Evolutionary conservation across 2,888 invertebrate species (phyloP).

Genomic region (Nephrocerus scutellatus): DNA sequence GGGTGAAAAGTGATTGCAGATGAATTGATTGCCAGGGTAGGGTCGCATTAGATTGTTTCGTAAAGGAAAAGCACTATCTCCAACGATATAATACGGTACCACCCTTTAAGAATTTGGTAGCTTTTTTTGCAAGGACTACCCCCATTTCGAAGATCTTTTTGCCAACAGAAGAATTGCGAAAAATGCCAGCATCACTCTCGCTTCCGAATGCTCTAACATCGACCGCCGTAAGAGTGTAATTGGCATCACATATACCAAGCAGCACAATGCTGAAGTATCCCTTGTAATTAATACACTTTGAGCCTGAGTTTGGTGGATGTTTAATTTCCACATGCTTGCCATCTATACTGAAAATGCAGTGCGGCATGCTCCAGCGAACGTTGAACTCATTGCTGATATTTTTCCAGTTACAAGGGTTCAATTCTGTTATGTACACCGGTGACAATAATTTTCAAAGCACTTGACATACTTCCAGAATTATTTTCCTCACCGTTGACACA

Average conservation of each 20-base stretch:
- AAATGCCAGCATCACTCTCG: constrained; percentile 6
- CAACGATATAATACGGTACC: constrained; percentile 11
- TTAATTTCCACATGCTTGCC: constrained; percentile 14
- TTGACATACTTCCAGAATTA: constrained; percentile 11
- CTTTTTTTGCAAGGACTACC: constrained; percentile 1
- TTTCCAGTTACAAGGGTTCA: constrained; percentile 5
- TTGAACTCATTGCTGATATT: constrained; percentile 4
- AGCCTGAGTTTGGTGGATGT: constrained; percentile 10
- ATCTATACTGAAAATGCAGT: constrained; percentile 10
- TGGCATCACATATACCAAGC: constrained; percentile 13
- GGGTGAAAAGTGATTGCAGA: too few species aligned
- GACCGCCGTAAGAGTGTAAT: constrained; percentile 10
- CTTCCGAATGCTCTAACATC: constrained; percentile 12
- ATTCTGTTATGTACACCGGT: constrained; percentile 9
- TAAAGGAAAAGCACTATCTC: constrained; percentile 11
- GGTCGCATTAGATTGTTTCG: constrained; percentile 5
- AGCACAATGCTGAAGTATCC: constrained; percentile 10
- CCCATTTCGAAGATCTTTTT: constrained; percentile 1
- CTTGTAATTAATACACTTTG: constrained; percentile 13
- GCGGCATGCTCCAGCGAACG: constrained; percentile 7
- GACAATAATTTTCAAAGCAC: constrained; percentile 12
- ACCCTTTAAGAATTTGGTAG: constrained; percentile 6
- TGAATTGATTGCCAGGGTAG: constrained; percentile 7
- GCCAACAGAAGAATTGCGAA: constrained; percentile 1
- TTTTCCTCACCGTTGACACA: constrained; percentile 11